Base-by-base conservation (phyloP, 2,113 vertebrate genomes). In the Tinamus guttatus region DNA sequence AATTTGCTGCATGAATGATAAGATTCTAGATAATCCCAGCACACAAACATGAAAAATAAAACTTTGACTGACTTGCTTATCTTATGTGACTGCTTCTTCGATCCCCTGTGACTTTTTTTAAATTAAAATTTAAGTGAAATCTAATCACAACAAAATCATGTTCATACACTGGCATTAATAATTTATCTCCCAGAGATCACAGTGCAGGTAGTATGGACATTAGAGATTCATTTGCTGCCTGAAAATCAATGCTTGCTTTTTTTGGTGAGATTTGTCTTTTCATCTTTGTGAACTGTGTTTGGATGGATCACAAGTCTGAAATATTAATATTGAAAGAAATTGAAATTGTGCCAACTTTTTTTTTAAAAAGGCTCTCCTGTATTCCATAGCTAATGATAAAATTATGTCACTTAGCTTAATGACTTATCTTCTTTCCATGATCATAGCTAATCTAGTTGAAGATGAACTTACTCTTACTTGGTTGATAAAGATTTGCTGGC, bases 1-100 rank as follows among this genome's bases (percentile, higher is more conserved):
- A 98, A 98, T 99, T 98, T 98, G 97, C 98, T 91, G 96, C 97
- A 97, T 98, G 97, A 98, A 98, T 98, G 98, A 98, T 98, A 98
- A 98, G 96, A 98, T 98, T 98, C 96, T 96, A 81, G 98, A 98
- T 98, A 98, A 97, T 98, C 97, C 97, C 95, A 94, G 82, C 93
- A 97, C 97, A 98, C 98, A 98, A 98, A 98, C 97, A 98, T 98
- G 98, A 97, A 95, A 98, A 98, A 97, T 97, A 98, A 97, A 98
- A 98, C 96, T 96, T 97, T 97, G 95, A 95, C 96, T 96, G 97
- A 96, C 95, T 96, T 14, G 25, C 97, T 97, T 98, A 97, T 97
- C 97, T 97, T 96, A 80, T 22, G 67, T 96, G 97, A 96, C 96
- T 97, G 96, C 95, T 97, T 95, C 79, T 97, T 86, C 56, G 27